A percentile compares a stretch with the other conserved stretches of the same genome.
Evolutionary conservation across 1,140 invertebrate genomes (phyloP).

Genomic region (Lethrus apterus): DNA sequence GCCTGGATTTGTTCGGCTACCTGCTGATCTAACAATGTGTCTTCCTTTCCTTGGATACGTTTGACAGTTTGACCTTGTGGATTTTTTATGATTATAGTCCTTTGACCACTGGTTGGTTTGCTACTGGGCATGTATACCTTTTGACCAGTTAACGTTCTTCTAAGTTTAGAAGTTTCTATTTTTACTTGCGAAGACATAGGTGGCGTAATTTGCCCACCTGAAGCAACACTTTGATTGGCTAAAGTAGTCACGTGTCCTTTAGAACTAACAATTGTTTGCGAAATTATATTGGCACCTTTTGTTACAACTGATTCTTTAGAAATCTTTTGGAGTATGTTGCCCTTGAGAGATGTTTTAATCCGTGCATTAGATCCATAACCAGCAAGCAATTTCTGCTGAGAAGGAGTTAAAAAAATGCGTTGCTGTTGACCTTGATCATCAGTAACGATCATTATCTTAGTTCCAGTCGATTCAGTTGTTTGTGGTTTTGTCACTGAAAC

Average conservation of each 20-base stretch:
- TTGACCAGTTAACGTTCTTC: too few species aligned
- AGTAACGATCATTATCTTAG: slow-evolving; percentile 53
- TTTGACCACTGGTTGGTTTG: slow-evolving; percentile 23
- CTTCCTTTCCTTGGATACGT: slow-evolving; percentile 29
- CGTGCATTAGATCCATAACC: slow-evolving; percentile 31
- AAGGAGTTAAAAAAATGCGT: slow-evolving; percentile 48
- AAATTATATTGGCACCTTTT: slow-evolving; percentile 35
- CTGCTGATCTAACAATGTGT: slow-evolving; percentile 33
- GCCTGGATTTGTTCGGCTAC: slow-evolving; percentile 38
- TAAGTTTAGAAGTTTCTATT: too few species aligned
- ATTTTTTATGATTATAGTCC: slow-evolving; percentile 35
- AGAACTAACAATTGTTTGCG: slow-evolving; percentile 45
- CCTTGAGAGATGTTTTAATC: slow-evolving; percentile 40
- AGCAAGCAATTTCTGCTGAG: slow-evolving; percentile 49
- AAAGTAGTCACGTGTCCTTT: slow-evolving; percentile 34
- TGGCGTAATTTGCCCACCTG: slow-evolving; percentile 45
- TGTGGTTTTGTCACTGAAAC: slow-evolving; percentile 28
- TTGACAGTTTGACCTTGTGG: slow-evolving; percentile 35
- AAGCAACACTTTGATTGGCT: slow-evolving; percentile 27
- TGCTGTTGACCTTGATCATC: slow-evolving; percentile 49
- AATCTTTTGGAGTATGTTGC: slow-evolving; percentile 17
- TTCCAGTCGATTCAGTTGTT: slow-evolving; percentile 32
- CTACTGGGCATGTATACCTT: slow-evolving; percentile 30
- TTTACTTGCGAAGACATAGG: slow-evolving; percentile 41
- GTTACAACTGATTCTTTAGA: slow-evolving; percentile 26